These are phyloP conservation scores for Pelodiscus sinensis DNA, from an alignment of 2,113 vertebrate species.

Conservation along the genomic window DNA sequence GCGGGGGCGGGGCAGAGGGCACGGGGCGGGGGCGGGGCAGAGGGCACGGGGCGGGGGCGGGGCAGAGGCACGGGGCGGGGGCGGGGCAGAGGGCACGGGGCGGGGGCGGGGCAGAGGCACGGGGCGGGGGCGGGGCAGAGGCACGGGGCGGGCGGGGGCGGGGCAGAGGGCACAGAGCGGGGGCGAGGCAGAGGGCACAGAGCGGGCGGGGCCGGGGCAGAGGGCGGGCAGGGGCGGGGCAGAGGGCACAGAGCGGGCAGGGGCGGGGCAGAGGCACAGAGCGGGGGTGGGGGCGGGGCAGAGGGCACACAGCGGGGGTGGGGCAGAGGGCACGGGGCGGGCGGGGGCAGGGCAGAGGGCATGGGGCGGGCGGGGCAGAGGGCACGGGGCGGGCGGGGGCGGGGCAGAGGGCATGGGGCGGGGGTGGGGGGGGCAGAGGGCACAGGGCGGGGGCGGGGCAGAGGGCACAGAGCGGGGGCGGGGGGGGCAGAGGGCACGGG, in stretches of 20 bases:
- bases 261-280: not conserved
- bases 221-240: not conserved
- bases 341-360: too few species aligned
- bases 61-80: too few species aligned
- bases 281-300: not conserved
- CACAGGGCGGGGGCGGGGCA: too few species aligned
- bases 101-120: not conserved
- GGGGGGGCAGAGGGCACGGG: not conserved
- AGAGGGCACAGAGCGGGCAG: too few species aligned
- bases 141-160: not conserved
- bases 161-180: too few species aligned
- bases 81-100: not conserved
- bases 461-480: not conserved
- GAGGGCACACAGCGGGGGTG: not conserved
- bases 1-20: not conserved
- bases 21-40: too few species aligned
- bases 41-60: not conserved
- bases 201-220: not conserved
- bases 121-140: too few species aligned
- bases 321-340: too few species aligned
- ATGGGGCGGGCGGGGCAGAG: not conserved
- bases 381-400: too few species aligned
- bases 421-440: too few species aligned
- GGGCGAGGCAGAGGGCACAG: too few species aligned
- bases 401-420: not conserved